Percentiles rank a stretch among this genome's conserved stretches.
phyloP scores from a whole-genome alignment of 1,140 invertebrate genomes.

The Brachionus plicatilis region DNA sequence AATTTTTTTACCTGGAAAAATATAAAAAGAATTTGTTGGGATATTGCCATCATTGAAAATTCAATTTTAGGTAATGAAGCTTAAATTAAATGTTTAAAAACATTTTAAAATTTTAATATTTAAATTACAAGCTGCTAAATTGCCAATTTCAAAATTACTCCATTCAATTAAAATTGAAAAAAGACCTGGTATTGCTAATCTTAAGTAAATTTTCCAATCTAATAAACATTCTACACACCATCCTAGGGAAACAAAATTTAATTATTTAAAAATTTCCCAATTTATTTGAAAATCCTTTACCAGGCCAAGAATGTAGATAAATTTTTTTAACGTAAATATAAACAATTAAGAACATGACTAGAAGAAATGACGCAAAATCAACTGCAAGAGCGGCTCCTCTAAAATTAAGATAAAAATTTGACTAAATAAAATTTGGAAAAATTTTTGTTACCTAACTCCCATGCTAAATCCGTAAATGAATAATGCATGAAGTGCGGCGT shows the following conservation, averaged over 20 bases:
- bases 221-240: constrained; percentile 17
- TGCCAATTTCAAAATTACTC: constrained; percentile 37
- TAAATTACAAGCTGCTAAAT: constrained; percentile 21
- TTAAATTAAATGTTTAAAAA: not conserved
- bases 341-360: not conserved
- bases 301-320: constrained; percentile 15
- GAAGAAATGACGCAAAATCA: not conserved
- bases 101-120: not conserved
- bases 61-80: not conserved
- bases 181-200: constrained; percentile 35
- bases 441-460: not conserved
- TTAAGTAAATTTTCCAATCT: constrained; percentile 27
- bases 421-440: not conserved
- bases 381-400: constrained; percentile 33
- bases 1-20: not conserved
- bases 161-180: constrained; percentile 28
- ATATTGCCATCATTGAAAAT: not conserved
- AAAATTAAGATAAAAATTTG: not conserved
- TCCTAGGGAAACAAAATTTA: not conserved
- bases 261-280: not conserved
- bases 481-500: not conserved
- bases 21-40: constrained; percentile 10
- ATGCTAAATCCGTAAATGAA: constrained; percentile 3
- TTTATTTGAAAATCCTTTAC: not conserved
- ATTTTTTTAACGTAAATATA: constrained; percentile 32